Evolutionary conservation across 2,113 vertebrate species (phyloP).

Genomic region (Tragelaphus strepsiceros): DNA sequence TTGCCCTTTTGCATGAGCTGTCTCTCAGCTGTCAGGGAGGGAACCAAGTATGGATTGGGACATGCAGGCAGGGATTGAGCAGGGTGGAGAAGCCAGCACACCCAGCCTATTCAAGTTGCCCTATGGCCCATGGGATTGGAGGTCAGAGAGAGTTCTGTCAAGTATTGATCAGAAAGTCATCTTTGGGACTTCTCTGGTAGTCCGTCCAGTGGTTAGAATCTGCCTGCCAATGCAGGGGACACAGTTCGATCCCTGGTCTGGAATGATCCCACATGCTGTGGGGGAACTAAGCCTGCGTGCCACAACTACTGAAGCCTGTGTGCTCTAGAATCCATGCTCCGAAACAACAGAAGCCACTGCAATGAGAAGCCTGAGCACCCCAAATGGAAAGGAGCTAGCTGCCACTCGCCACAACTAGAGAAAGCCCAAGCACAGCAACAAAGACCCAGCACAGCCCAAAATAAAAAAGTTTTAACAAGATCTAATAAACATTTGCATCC

Average conservation of each 20-base stretch:
- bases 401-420: neutral
- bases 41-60: neutral
- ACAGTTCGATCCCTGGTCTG: neutral
- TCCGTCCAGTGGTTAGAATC: neutral
- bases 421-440: neutral
- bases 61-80: neutral
- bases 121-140: neutral
- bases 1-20: neutral
- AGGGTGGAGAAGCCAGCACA: neutral
- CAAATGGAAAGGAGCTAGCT: neutral
- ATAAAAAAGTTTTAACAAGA: neutral
- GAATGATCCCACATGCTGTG: neutral
- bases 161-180: conserved; percentile 11
- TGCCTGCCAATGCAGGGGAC: neutral
- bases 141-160: neutral
- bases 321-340: neutral
- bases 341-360: neutral
- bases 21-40: neutral
- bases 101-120: neutral
- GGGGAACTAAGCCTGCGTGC: neutral
- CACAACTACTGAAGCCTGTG: neutral
- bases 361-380: neutral
- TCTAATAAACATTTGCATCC: neutral
- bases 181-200: neutral
- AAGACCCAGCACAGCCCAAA: neutral